phyloP scores from a whole-genome alignment of 2,888 invertebrate species.

The Parthenolecanium corni region DNA sequence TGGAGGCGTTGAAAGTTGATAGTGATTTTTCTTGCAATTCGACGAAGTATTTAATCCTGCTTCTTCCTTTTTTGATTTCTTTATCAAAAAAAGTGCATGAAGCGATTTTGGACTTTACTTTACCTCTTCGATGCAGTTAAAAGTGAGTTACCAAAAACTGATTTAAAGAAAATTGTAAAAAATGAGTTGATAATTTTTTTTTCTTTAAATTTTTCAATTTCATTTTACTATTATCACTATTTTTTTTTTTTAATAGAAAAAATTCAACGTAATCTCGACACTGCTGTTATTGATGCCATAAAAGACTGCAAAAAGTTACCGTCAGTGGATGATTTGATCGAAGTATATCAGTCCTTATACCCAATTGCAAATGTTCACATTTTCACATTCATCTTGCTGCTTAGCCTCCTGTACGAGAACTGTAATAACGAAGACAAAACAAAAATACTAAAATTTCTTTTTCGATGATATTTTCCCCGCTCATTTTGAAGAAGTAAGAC shows the following conservation, averaged over 20 bases:
- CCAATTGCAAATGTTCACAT: slow-evolving; percentile 3
- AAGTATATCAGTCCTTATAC: too few species aligned
- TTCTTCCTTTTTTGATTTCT: slow-evolving; percentile 12
- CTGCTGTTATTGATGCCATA: not conserved
- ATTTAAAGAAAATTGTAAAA: too few species aligned
- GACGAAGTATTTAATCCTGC: not conserved
- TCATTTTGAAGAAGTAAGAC: slow-evolving; percentile 6
- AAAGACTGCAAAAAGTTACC: not conserved
- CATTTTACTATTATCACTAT: not conserved
- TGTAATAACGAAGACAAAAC: not conserved
- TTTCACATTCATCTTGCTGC: slow-evolving; percentile 13
- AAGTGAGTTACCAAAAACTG: too few species aligned
- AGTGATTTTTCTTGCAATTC: not conserved
- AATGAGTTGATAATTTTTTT: too few species aligned
- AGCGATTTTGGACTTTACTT: slow-evolving; percentile 1
- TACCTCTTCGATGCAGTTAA: slow-evolving; percentile 19
- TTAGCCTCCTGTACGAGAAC: not conserved
- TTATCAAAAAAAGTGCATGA: not conserved
- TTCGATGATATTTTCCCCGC: not conserved
- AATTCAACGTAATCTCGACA: too few species aligned
- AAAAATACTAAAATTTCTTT: not conserved
- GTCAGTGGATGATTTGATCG: slow-evolving; percentile 4
- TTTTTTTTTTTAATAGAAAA: too few species aligned
- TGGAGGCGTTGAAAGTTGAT: not conserved
- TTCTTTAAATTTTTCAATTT: not conserved